phyloP scores from a whole-genome alignment of 2,797 vertebrate species.

The Peromyscus aztecus region DNA sequence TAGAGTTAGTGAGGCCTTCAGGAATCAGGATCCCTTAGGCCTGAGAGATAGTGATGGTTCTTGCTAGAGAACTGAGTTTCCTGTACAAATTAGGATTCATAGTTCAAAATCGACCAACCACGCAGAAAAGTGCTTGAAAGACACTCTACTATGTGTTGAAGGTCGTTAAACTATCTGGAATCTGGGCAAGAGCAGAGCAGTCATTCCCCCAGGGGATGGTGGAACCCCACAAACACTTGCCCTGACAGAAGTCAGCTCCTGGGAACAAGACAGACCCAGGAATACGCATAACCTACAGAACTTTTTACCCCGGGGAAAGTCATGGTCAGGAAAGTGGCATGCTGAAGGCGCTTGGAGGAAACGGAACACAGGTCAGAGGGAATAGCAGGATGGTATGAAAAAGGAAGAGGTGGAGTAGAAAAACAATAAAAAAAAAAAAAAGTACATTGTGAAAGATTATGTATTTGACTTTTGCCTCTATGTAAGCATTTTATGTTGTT shows the following conservation, averaged over 20 bases:
- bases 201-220: neutral
- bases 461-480: neutral
- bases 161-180: neutral
- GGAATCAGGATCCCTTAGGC: neutral
- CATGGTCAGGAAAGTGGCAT: neutral
- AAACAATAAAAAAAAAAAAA: neutral
- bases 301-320: neutral
- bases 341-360: neutral
- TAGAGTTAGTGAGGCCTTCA: neutral
- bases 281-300: neutral
- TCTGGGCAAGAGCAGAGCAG: neutral
- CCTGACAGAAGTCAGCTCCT: neutral
- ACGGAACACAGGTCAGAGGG: neutral
- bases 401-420: neutral
- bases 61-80: neutral
- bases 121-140: neutral
- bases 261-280: neutral
- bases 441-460: neutral
- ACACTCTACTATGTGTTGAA: neutral
- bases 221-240: neutral
- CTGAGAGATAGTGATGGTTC: neutral
- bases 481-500: slow-evolving; percentile 22
- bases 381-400: neutral
- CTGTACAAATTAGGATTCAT: neutral
- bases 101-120: neutral